Evolutionary conservation across 2,113 vertebrate genomes (phyloP).

Genomic region (Chlorodrepanis virens): DNA sequence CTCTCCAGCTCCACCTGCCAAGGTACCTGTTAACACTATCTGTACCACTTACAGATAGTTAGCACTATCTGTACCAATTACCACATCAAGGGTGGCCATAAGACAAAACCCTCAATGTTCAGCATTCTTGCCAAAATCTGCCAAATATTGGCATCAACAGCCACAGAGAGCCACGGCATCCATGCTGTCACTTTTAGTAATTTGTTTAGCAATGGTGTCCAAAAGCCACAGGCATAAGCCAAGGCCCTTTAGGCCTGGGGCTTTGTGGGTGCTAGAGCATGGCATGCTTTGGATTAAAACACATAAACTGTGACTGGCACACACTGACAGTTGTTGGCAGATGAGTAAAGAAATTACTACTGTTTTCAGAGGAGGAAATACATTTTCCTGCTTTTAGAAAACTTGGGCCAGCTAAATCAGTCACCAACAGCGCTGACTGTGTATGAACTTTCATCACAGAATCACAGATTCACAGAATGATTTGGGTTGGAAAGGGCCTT

Average conservation of each 20-base stretch:
- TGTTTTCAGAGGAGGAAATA: background rate
- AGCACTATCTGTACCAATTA: background rate
- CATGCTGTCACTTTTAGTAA: background rate
- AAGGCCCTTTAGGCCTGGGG: background rate
- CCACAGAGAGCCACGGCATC: rapidly evolving
- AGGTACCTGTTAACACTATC: background rate
- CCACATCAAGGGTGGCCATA: background rate
- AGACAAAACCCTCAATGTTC: background rate
- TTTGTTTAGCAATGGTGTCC: background rate
- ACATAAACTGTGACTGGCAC: background rate
- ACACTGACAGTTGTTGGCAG: background rate
- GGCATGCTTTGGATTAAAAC: background rate
- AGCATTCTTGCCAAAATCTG: background rate
- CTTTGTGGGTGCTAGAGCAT: background rate
- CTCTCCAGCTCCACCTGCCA: background rate
- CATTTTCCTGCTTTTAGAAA: background rate
- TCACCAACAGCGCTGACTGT: background rate
- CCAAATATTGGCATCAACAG: background rate
- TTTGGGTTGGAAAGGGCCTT: background rate
- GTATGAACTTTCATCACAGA: background rate
- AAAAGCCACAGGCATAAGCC: background rate
- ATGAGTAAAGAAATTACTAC: background rate
- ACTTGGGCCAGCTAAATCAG: background rate
- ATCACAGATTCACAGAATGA: background rate
- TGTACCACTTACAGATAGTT: background rate